Evolutionary conservation across 2,113 vertebrate species (phyloP), one percentile per base, ranked within the genome.

Genomic region (Zeus faber): DNA sequence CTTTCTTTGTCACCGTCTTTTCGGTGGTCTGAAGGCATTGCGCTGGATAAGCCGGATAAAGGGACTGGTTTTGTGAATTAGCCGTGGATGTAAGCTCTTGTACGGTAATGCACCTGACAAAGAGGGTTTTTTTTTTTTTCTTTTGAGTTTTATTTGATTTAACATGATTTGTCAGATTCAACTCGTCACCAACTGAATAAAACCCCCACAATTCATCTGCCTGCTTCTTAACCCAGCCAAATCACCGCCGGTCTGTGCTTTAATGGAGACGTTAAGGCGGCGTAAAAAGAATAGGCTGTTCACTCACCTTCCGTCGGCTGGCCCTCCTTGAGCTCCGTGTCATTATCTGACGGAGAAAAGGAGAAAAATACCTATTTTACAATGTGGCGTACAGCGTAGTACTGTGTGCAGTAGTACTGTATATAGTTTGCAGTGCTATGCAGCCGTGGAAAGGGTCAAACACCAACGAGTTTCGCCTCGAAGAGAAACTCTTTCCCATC

Each of bases 301-400:
- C 80, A 88, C 85, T 89, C 77, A 91, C 89, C 88, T 64, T 67
- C 81, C 68, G 77, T 80, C 60, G 16, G 56, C 61, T 69, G 69
- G 67, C 79, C 65, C 69, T 80, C 85, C 45, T 71, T 58, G 68
- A 65, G 79, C 54, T 88, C 82, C 69, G 77, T 79, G 61, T 89
- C 81, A 51, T 83, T 82, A 77, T 86, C 88, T 89, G 68, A 62
- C 37, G 51, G 67, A 46, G 35, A 56, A 31, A 58, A 26, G 53
- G 56, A 77, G 43, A 43, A 9, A 37, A 14, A 10, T n/a, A n/a
- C n/a, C n/a, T n/a, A n/a, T n/a, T n/a, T n/a, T n/a, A n/a, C n/a
- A n/a, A n/a, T n/a, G n/a, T n/a, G n/a, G n/a, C n/a, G n/a, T n/a
- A n/a, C n/a, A n/a, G n/a, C n/a, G n/a, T n/a, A n/a, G n/a, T n/a